These are phyloP conservation scores for Pangasius mekongensis DNA, from an alignment of 2,797 vertebrate genomes.

Conservation along the genomic window DNA sequence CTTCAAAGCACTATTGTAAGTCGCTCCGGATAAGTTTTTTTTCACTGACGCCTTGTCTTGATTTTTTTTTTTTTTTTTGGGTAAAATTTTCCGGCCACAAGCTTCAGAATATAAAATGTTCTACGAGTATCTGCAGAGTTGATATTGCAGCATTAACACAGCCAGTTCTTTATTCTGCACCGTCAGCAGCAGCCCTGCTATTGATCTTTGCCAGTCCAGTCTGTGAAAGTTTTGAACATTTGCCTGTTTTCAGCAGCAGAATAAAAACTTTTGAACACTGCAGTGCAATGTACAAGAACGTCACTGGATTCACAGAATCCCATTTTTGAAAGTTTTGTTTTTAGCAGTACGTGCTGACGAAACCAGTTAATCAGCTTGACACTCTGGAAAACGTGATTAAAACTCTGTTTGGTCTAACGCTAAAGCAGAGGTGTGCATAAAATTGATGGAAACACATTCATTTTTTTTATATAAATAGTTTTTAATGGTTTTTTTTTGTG, in stretches of 20 bases:
- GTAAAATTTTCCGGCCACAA: neutral
- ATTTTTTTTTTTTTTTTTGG: neutral
- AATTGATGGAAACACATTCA: neutral
- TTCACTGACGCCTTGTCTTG: neutral
- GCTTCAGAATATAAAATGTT: neutral
- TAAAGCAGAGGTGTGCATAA: neutral
- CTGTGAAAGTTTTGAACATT: neutral
- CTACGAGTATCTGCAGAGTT: neutral
- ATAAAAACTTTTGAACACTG: neutral
- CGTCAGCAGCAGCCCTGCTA: neutral
- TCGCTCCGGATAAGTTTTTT: neutral
- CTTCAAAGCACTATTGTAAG: too few species aligned
- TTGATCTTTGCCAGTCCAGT: neutral
- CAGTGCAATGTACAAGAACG: too few species aligned
- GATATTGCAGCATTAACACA: neutral
- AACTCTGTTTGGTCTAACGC: too few species aligned
- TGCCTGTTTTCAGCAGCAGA: neutral
- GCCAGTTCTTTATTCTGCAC: neutral
- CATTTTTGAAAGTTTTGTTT: neutral
- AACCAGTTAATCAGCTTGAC: neutral
- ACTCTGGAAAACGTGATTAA: neutral
- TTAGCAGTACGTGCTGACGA: neutral
- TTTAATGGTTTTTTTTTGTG: too few species aligned
- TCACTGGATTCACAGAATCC: neutral
- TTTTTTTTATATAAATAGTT: neutral